Conservation (phyloP, 1,140 invertebrate species). For the Brachionus paranguensis region DNA sequence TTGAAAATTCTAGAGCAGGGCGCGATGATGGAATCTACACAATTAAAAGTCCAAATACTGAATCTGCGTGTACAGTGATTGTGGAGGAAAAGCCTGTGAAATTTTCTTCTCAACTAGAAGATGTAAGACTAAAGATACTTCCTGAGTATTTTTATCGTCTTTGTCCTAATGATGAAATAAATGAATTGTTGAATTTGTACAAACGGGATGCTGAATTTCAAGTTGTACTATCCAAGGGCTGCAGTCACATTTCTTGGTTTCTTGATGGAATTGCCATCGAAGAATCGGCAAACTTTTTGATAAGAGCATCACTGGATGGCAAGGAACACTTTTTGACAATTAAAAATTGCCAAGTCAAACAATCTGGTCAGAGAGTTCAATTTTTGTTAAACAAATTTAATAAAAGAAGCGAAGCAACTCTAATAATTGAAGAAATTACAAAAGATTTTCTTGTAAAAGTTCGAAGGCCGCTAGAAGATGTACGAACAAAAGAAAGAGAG, state of each 20-base stretch:
- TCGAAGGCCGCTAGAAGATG: background rate
- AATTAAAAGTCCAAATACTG: background rate
- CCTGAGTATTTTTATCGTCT: background rate
- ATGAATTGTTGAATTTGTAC: background rate
- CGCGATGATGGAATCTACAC: background rate
- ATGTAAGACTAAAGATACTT: background rate
- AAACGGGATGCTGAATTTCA: background rate
- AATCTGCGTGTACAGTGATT: background rate
- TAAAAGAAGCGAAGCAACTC: background rate
- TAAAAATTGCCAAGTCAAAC: constrained; percentile 2
- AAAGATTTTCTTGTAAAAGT: background rate
- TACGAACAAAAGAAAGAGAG: background rate
- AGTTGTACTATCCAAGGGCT: background rate
- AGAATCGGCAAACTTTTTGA: background rate
- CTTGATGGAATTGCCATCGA: background rate
- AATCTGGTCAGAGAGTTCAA: background rate
- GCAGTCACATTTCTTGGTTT: background rate
- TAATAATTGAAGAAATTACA: background rate
- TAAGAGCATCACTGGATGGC: background rate
- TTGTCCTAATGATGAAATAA: background rate
- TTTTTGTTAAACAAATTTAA: background rate
- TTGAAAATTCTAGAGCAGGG: background rate
- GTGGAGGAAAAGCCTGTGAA: background rate
- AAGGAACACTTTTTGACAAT: constrained; percentile 2
- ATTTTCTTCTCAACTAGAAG: background rate